Percentiles rank a stretch among this genome's conserved stretches.
Conservation (phyloP, 1,140 invertebrate genomes). For the Drosophila lini region DNA sequence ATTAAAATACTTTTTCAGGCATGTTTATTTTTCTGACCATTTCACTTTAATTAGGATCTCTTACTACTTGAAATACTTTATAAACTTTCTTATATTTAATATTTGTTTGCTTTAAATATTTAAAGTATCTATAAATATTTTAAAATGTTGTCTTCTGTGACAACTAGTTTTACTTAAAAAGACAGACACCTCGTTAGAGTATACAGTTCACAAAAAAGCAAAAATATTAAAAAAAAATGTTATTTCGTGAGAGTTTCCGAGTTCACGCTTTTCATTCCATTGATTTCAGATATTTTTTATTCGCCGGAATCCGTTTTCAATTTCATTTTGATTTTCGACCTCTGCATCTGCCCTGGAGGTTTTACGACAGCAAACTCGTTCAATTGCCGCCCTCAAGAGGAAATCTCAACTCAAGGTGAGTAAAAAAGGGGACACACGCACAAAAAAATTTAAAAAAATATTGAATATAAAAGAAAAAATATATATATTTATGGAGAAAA, state of each 20-base stretch:
- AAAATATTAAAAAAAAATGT: not conserved
- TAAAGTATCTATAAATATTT: not conserved
- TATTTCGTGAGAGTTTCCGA: conserved; percentile 12
- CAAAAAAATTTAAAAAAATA: not conserved
- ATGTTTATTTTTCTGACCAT: not conserved
- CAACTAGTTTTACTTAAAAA: not conserved
- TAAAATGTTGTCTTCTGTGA: not conserved
- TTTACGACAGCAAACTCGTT: conserved; percentile 80
- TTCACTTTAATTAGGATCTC: no score
- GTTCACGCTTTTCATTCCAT: conserved; percentile 17
- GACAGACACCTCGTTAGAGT: not conserved
- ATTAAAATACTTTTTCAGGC: not conserved
- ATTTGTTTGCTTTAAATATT: not conserved
- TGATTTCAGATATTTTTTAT: conserved; percentile 17
- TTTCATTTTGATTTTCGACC: conserved; percentile 27
- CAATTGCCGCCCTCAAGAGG: conserved; percentile 83
- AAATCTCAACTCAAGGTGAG: conserved; percentile 84
- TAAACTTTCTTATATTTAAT: not conserved
- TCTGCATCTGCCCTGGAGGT: conserved; percentile 71
- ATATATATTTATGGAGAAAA: not conserved
- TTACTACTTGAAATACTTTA: not conserved
- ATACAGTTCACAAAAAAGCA: not conserved
- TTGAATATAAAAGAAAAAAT: not conserved
- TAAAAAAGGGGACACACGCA: not conserved
- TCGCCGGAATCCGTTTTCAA: conserved; percentile 16